Conservation (phyloP, 2,888 invertebrate species). For the Cloeon dipterum region DNA sequence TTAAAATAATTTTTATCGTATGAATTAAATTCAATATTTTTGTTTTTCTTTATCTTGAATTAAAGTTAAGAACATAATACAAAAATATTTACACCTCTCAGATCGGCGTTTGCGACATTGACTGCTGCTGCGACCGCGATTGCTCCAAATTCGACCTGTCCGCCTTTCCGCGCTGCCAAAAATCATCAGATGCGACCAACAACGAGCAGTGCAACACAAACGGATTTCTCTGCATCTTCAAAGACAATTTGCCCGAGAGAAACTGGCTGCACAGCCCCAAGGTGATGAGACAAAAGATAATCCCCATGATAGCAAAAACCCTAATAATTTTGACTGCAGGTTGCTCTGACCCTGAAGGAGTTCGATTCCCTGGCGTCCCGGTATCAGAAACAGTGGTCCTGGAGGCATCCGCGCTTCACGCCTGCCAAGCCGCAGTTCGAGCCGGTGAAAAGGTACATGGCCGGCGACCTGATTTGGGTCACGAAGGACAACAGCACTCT, state of each 20-base stretch:
- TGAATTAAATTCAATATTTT: too few species aligned
- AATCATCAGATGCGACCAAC: slow-evolving; percentile 11
- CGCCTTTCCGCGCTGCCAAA: slow-evolving; percentile 34
- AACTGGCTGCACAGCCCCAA: background rate
- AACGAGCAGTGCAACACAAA: slow-evolving; percentile 28
- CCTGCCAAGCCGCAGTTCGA: slow-evolving; percentile 10
- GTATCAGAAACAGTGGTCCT: slow-evolving; percentile 9
- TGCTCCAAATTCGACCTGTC: slow-evolving; percentile 34
- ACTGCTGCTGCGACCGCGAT: slow-evolving; percentile 65
- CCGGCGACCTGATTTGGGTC: slow-evolving; percentile 14
- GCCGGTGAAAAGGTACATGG: slow-evolving; percentile 11
- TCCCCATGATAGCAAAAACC: too few species aligned
- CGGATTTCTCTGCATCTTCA: slow-evolving; percentile 3
- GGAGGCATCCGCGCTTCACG: slow-evolving; percentile 10
- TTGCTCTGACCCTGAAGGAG: slow-evolving; percentile 11
- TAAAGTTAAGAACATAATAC: too few species aligned
- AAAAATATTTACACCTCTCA: too few species aligned
- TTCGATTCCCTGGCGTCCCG: slow-evolving; percentile 10
- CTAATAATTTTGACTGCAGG: slow-evolving; percentile 7
- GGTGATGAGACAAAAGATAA: background rate
- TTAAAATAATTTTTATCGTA: too few species aligned
- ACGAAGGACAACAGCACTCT: slow-evolving; percentile 10
- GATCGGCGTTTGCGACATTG: slow-evolving; percentile 46
- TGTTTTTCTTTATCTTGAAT: too few species aligned
- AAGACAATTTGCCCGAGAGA: background rate